Evolutionary conservation across 1,140 invertebrate genomes (phyloP).

Genomic region (Neodiprion fabricii): DNA sequence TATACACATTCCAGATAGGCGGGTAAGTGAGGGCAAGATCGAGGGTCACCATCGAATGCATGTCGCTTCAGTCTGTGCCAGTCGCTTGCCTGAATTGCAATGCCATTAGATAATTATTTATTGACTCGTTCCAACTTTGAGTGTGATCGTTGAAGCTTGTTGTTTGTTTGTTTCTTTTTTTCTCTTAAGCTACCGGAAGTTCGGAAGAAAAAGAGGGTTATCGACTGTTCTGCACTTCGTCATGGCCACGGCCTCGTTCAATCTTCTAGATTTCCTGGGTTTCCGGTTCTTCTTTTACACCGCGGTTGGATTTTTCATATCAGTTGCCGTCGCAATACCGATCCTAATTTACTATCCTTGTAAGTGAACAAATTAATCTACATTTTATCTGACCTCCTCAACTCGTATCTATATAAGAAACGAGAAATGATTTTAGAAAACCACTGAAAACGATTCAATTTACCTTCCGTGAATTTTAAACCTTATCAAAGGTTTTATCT

Average conservation of each 20-base stretch:
- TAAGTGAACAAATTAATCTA: conserved; percentile 29
- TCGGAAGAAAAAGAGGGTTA: not conserved
- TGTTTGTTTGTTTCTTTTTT: not conserved
- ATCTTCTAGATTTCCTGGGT: conserved; percentile 27
- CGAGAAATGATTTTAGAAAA: no score
- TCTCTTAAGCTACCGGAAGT: not conserved
- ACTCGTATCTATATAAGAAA: not conserved
- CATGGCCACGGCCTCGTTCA: conserved; percentile 3
- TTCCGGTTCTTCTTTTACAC: conserved; percentile 38
- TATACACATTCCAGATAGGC: no score
- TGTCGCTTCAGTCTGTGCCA: conserved; percentile 1
- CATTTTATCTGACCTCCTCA: no score
- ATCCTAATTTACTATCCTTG: conserved; percentile 41
- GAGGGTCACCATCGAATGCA: conserved; percentile 1
- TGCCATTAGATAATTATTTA: not conserved
- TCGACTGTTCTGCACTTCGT: not conserved
- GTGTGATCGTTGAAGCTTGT: not conserved
- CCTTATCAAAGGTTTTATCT: not conserved
- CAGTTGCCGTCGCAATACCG: conserved; percentile 36
- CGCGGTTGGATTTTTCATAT: conserved; percentile 31
- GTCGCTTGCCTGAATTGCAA: conserved; percentile 2
- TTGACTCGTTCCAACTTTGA: not conserved
- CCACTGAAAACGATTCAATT: not conserved
- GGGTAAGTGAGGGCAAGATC: not conserved
- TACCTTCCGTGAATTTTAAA: not conserved